These are phyloP conservation scores for Percina caprodes DNA, from an alignment of 2,113 vertebrate species.

Conservation along the genomic window DNA sequence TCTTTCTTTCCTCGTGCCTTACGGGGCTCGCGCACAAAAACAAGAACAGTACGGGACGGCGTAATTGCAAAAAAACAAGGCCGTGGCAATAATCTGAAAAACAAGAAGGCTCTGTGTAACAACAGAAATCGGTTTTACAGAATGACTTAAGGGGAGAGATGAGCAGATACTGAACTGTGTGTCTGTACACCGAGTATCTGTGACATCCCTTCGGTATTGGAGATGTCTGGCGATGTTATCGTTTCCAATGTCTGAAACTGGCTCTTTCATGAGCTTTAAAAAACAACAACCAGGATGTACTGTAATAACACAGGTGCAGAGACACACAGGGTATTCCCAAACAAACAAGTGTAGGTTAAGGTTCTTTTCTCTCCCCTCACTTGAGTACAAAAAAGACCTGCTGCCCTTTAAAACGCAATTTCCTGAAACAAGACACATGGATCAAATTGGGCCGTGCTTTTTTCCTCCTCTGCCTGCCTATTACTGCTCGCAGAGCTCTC, in stretches of 20 bases:
- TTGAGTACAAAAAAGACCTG: constrained; percentile 55
- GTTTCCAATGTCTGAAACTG: constrained; percentile 22
- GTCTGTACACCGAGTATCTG: constrained; percentile 1
- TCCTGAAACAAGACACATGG: constrained; percentile 79
- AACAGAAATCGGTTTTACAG: constrained; percentile 32
- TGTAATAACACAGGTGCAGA: constrained; percentile 25
- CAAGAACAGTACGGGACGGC: constrained; percentile 31
- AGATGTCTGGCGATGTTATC: constrained; percentile 67
- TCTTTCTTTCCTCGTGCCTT: constrained; percentile 32
- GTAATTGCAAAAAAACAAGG: constrained; percentile 7
- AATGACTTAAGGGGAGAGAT: constrained; percentile 58
- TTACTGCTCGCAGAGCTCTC: constrained; percentile 65
- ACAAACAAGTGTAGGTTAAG: constrained; percentile 63
- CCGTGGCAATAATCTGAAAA: constrained; percentile 18
- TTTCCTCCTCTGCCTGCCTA: constrained; percentile 52
- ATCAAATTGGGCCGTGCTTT: constrained; percentile 65
- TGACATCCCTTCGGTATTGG: constrained; percentile 40
- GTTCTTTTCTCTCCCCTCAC: constrained; percentile 57
- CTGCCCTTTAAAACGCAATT: constrained; percentile 77
- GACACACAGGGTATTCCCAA: constrained; percentile 48
- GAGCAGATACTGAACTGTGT: constrained; percentile 47
- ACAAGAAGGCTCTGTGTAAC: constrained; percentile 42
- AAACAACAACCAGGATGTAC: background rate
- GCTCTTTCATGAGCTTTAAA: constrained; percentile 21
- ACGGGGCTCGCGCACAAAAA: constrained; percentile 36